Evolutionary conservation across 2,113 vertebrate species (phyloP).

Genomic region (Vidua chalybeata): DNA sequence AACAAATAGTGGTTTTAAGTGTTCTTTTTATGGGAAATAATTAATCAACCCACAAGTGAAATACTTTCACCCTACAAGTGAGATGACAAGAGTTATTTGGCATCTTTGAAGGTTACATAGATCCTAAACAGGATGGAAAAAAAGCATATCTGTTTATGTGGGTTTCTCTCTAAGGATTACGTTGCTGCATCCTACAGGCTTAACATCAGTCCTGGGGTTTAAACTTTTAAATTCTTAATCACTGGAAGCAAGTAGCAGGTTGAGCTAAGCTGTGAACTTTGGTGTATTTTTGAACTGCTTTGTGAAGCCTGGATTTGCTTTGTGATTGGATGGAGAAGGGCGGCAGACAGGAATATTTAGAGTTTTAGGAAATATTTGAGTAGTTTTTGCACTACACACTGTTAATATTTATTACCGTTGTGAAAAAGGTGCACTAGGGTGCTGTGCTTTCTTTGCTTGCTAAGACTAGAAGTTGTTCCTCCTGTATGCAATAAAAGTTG

Average conservation of each 20-base stretch:
- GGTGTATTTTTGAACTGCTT: neutral
- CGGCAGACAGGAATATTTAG: neutral
- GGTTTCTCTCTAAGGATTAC: neutral
- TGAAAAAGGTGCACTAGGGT: neutral
- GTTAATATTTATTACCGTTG: neutral
- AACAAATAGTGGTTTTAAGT: neutral
- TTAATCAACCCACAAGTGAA: neutral
- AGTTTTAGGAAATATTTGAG: neutral
- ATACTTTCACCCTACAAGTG: neutral
- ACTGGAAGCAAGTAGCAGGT: neutral
- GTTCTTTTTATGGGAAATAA: neutral
- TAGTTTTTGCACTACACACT: neutral
- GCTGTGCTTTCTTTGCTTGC: neutral
- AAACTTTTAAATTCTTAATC: neutral
- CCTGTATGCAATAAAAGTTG: neutral
- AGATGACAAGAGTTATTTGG: neutral
- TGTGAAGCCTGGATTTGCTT: neutral
- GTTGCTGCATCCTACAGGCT: neutral
- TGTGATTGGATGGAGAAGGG: neutral
- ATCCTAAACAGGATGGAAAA: neutral
- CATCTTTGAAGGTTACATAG: neutral
- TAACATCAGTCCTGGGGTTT: neutral
- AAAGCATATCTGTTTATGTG: neutral
- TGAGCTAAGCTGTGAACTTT: neutral
- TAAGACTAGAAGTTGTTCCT: neutral